These are phyloP conservation scores for Dasysyrphus albostriatus DNA, from an alignment of 2,888 invertebrate genomes.

Conservation along the genomic window DNA sequence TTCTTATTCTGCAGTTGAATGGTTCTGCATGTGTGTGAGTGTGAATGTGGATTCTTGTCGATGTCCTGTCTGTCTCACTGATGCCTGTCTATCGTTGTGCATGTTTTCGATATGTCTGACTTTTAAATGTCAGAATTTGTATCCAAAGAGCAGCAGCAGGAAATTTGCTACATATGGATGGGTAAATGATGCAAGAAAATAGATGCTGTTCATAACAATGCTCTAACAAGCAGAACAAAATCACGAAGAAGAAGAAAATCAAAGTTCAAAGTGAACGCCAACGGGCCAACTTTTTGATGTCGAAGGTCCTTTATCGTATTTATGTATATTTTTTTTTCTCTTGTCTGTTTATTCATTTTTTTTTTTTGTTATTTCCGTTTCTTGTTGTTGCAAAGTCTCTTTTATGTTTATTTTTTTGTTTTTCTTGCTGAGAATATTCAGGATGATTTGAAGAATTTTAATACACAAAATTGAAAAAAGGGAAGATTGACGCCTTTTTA, in stretches of 20 bases:
- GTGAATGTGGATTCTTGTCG: neutral
- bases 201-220: slow-evolving; percentile 20
- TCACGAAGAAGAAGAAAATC: neutral
- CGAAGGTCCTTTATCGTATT: slow-evolving; percentile 32
- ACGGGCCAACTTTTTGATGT: slow-evolving; percentile 38
- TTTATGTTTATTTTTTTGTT: slow-evolving; percentile 1
- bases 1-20: slow-evolving; percentile 26
- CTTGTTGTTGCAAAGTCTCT: neutral
- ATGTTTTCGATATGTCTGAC: slow-evolving; percentile 35
- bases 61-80: slow-evolving; percentile 12
- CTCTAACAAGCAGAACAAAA: slow-evolving; percentile 20
- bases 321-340: neutral
- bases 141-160: neutral
- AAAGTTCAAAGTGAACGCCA: slow-evolving; percentile 66
- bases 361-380: slow-evolving; percentile 1
- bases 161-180: slow-evolving; percentile 1
- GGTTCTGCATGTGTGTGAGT: neutral
- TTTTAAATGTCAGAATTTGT: slow-evolving; percentile 16
- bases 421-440: slow-evolving; percentile 9
- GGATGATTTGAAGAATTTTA: slow-evolving; percentile 18
- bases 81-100: slow-evolving; percentile 12
- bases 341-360: slow-evolving; percentile 4
- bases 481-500: slow-evolving; percentile 28
- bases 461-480: slow-evolving; percentile 26
- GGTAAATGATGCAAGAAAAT: slow-evolving; percentile 24